Conservation (phyloP, 2,113 vertebrate species). For the Apeltes quadracus region DNA sequence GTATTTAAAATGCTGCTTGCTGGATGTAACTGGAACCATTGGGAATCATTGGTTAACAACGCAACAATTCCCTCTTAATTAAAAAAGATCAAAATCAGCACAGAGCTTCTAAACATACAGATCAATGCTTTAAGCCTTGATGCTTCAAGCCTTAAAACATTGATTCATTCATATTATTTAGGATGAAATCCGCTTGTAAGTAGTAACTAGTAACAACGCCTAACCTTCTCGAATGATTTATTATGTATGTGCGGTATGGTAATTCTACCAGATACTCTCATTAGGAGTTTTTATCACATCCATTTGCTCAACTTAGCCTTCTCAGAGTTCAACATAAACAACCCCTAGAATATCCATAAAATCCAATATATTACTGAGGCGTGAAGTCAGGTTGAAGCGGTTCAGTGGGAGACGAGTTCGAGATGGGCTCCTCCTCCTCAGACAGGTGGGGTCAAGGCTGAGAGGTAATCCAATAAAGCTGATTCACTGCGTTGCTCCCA, state of each 20-base stretch:
- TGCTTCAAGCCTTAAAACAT: conserved; percentile 24
- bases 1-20: not conserved
- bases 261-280: conserved; percentile 9
- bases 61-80: conserved; percentile 2
- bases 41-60: conserved; percentile 1
- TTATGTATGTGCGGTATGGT: conserved; percentile 13
- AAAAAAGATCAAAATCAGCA: not conserved
- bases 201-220: conserved; percentile 4
- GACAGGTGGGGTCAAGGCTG: conserved; percentile 59
- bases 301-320: conserved; percentile 14
- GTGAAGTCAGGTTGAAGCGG: conserved; percentile 24
- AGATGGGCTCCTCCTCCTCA: conserved; percentile 44
- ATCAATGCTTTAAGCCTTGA: no score
- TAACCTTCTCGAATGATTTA: conserved; percentile 35
- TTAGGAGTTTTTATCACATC: conserved; percentile 39
- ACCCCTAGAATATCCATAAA: conserved; percentile 17
- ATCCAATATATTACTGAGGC: conserved; percentile 46
- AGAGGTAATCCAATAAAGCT: conserved; percentile 72
- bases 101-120: not conserved
- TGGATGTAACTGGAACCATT: no score
- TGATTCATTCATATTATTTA: conserved; percentile 17
- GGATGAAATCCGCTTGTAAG: conserved; percentile 7
- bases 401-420: conserved; percentile 59
- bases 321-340: conserved; percentile 56
- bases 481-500: conserved; percentile 68